These are phyloP conservation scores for Salvelinus fontinalis DNA, from an alignment of 2,113 vertebrate genomes.

Conservation along the genomic window DNA sequence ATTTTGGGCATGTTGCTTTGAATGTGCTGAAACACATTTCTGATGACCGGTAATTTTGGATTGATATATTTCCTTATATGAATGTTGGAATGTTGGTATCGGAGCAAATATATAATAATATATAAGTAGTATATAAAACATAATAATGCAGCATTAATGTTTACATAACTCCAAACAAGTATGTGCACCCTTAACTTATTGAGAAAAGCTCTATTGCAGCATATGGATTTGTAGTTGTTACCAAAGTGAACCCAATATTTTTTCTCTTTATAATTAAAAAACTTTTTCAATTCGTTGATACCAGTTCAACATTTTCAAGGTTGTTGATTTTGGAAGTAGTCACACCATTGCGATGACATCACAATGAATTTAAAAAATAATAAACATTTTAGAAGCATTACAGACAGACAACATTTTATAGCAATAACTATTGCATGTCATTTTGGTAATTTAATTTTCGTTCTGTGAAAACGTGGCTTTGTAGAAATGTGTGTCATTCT, in stretches of 20 bases:
- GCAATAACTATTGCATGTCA: not conserved
- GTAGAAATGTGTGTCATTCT: not conserved
- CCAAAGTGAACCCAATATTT: not conserved
- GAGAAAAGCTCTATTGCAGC: not conserved
- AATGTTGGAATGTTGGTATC: not conserved
- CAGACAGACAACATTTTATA: not conserved
- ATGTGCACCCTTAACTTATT: not conserved
- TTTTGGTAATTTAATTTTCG: not conserved
- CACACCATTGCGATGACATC: constrained; percentile 1
- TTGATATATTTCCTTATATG: not conserved
- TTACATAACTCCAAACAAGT: not conserved
- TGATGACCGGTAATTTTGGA: too few relatives aligned
- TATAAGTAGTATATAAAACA: not conserved
- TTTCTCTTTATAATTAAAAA: not conserved
- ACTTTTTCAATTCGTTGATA: not conserved
- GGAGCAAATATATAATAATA: too few relatives aligned
- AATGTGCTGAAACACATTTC: too few relatives aligned
- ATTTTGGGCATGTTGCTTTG: too few relatives aligned
- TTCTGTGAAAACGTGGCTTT: not conserved
- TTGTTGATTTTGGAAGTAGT: too few relatives aligned
- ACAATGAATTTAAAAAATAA: constrained; percentile 1
- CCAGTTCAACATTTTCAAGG: too few relatives aligned
- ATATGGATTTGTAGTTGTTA: not conserved
- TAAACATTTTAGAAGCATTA: constrained; percentile 6
- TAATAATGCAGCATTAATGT: not conserved